These are phyloP conservation scores for Protobothrops mucrosquamatus DNA, from an alignment of 2,113 vertebrate species.

Conservation along the genomic window DNA sequence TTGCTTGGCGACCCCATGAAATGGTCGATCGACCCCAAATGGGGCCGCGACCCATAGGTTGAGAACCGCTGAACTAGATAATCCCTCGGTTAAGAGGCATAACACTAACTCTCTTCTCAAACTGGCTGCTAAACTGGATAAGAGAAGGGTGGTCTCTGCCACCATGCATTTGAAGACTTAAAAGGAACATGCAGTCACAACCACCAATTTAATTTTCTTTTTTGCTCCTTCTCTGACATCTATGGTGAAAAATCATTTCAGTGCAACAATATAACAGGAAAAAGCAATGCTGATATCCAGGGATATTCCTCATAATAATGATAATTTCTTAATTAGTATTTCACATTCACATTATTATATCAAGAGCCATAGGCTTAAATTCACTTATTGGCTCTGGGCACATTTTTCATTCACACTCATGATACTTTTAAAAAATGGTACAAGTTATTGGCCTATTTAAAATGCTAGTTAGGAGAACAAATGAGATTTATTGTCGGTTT, in stretches of 20 bases:
- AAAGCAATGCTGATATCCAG: neutral
- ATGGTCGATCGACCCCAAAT: too few relatives aligned
- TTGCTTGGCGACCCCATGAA: too few relatives aligned
- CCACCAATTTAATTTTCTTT: neutral
- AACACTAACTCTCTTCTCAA: neutral
- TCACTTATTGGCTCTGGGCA: neutral
- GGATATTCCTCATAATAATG: neutral
- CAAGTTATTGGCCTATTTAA: neutral
- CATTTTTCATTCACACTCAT: neutral
- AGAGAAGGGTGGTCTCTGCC: neutral
- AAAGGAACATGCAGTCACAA: neutral
- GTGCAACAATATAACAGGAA: neutral
- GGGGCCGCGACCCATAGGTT: too few relatives aligned
- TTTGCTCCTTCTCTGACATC: neutral
- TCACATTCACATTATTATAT: neutral
- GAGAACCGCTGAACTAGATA: too few relatives aligned
- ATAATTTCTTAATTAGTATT: neutral
- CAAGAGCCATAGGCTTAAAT: neutral
- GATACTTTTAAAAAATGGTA: neutral
- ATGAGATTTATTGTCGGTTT: neutral
- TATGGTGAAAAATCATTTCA: neutral
- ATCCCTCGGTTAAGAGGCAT: neutral
- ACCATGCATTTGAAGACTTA: neutral
- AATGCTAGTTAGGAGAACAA: neutral
- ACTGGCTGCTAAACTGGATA: neutral